Evolutionary conservation across 2,797 vertebrate species (phyloP), one percentile per base, ranked within the genome.

Genomic region (Enteromius trimaculatus): DNA sequence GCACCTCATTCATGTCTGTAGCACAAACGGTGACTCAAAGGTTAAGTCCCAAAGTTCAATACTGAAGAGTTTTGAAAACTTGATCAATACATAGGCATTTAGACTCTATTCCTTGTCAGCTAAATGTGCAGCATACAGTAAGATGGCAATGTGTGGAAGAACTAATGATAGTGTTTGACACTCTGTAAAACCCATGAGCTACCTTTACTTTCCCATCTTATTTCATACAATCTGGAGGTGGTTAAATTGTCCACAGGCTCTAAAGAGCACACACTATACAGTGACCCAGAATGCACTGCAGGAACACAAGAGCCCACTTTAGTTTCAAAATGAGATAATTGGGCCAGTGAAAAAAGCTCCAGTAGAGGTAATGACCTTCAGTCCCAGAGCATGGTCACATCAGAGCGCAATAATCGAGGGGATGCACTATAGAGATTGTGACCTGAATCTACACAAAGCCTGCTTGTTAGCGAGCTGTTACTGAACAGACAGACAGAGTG

Each of bases 321-420:
- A 42, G 68, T 78, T 83, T 88, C n/a, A 77, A 83, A 86, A 83
- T 79, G 23, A 86, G 68, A 60, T 85, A 81, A 83, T 55, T 77
- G 74, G 79, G 53, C 34, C 65, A 80, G 60, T 85, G 42, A 74
- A 82, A 49, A 88, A 88, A 23, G 26, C 72, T 78, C 71, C 77
- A 77, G 77, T 64, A 34, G 65, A 81, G 66, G 47, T 78, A 77
- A 84, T 80, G 66, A 80, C 78, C 55, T 49, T 80, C 42, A 55
- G 78, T 34, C 47, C 65, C 78, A 68, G 65, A 72, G 77, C 58
- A 19, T 69, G 82, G 37, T 80, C 64, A 74, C 66, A 79, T 13
- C 26, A 69, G 64, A 58, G 53, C 29, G 71, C 60, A 55, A 70
- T 58, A 64, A 62, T 81, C 68, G 37, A 83, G 37, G 44, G 34